Conservation (phyloP, 2,888 invertebrate genomes). For the Zaprionus bogoriensis region DNA sequence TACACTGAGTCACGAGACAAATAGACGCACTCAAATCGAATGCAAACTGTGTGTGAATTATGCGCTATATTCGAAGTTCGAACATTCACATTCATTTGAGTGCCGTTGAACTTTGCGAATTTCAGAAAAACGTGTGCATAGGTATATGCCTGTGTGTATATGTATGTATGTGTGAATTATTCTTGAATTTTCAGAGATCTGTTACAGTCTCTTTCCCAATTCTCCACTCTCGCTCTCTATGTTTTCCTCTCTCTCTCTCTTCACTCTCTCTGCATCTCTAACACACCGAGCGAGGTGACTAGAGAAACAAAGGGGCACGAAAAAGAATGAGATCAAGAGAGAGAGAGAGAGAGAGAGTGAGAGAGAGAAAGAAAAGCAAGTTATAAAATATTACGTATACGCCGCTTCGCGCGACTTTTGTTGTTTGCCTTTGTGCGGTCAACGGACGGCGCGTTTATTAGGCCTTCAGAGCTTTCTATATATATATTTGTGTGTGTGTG, state of each 20-base stretch:
- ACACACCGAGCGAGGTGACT: neutral
- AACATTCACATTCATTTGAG: constrained; percentile 22
- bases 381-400: constrained; percentile 51
- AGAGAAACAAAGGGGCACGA: neutral
- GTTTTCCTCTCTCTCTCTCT: neutral
- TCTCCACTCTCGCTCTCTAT: neutral
- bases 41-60: constrained; percentile 2
- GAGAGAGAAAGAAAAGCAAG: constrained; percentile 1
- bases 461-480: constrained; percentile 38
- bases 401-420: constrained; percentile 35
- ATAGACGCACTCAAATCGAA: constrained; percentile 36
- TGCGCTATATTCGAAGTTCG: constrained; percentile 5
- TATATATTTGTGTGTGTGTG: neutral
- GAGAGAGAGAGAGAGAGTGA: neutral
- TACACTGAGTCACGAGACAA: constrained; percentile 40
- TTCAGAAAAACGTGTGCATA: neutral
- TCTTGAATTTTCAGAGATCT: neutral
- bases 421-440: constrained; percentile 43
- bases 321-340: neutral
- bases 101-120: constrained; percentile 40
- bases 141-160: neutral
- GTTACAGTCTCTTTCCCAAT: neutral
- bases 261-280: neutral
- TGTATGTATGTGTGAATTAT: neutral
- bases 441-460: constrained; percentile 52